Evolutionary conservation across 2,113 vertebrate genomes (phyloP).

Genomic region (Panurus biarmicus): DNA sequence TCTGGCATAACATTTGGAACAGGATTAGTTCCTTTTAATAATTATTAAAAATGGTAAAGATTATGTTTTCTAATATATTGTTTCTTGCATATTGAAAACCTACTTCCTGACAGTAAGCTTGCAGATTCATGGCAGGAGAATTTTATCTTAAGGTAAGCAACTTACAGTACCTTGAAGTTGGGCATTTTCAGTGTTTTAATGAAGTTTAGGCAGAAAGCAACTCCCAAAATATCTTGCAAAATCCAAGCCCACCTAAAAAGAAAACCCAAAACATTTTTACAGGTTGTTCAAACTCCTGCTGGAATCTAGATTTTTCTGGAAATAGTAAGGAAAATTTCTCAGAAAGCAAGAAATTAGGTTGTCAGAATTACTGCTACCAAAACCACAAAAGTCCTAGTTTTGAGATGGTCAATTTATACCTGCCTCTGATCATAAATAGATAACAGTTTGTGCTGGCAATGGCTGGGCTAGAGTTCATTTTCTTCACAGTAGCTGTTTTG

Average conservation of each 20-base stretch:
- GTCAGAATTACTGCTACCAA: background rate
- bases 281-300: background rate
- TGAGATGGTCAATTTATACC: background rate
- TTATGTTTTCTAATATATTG: background rate
- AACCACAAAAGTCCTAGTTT: background rate
- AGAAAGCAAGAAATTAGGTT: background rate
- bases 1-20: background rate
- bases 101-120: background rate
- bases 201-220: slow-evolving; percentile 95
- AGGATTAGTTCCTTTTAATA: background rate
- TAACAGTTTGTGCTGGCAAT: background rate
- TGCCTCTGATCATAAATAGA: background rate
- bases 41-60: background rate
- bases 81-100: background rate
- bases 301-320: background rate
- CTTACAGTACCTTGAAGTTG: slow-evolving; percentile 87
- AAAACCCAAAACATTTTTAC: background rate
- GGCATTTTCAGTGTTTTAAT: slow-evolving; percentile 91
- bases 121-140: background rate
- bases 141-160: background rate
- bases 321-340: background rate
- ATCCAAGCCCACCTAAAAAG: slow-evolving; percentile 93
- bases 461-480: background rate
- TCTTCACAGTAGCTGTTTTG: background rate
- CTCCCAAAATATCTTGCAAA: slow-evolving; percentile 89